Conservation (phyloP, 2,888 invertebrate species). For the Mesopsocus fuscifrons region DNA sequence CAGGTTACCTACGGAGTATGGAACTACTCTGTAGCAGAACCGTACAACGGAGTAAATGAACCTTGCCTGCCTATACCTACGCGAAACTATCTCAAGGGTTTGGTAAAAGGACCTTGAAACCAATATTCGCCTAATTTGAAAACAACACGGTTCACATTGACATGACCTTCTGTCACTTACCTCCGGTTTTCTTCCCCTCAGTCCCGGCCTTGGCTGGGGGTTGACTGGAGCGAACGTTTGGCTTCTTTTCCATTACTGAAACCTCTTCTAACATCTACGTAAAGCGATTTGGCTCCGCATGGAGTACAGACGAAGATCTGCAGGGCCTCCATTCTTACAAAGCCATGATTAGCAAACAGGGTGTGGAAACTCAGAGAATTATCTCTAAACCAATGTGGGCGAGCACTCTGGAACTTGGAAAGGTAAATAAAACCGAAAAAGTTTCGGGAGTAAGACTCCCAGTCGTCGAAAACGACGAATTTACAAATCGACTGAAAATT, state of each 20-base stretch:
- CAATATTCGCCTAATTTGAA: no score
- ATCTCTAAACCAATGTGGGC: no score
- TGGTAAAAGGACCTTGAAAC: no score
- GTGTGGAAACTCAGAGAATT: background rate
- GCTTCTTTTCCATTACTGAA: constrained; percentile 55
- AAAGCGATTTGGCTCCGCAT: constrained; percentile 41
- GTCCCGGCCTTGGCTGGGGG: constrained; percentile 47
- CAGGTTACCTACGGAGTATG: no score
- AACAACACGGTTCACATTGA: no score
- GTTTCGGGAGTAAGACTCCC: constrained; percentile 34
- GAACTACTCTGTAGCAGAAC: no score
- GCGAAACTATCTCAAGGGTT: no score
- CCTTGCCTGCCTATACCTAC: constrained; percentile 51
- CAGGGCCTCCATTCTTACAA: constrained; percentile 59
- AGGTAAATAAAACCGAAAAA: constrained; percentile 10
- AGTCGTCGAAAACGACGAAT: constrained; percentile 47
- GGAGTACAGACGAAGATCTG: constrained; percentile 48
- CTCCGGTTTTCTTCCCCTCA: constrained; percentile 69
- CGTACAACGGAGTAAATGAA: background rate
- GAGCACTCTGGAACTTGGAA: no score
- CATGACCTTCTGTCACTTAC: no score
- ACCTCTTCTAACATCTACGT: constrained; percentile 34
- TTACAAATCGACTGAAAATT: constrained; percentile 9
- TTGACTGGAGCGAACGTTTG: constrained; percentile 44
- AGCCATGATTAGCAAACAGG: constrained; percentile 36